Evolutionary conservation across 2,113 vertebrate species (phyloP), one percentile per base, ranked within the genome.

Genomic region (Cynopterus brachyotis): DNA sequence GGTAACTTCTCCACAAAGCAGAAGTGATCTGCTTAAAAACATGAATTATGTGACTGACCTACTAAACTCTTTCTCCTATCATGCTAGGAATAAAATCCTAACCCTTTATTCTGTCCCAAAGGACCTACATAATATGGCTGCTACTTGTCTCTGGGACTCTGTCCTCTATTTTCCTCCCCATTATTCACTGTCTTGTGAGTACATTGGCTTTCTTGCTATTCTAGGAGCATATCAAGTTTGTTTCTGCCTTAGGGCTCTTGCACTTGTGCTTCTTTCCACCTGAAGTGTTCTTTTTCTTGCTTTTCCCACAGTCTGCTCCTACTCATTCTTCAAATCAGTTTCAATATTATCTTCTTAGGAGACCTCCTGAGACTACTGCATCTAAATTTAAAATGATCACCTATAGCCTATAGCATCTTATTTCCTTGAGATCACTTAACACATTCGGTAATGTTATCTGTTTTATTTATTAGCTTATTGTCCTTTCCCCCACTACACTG

Each of bases 331-430:
- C 26, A 78, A n/a, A 9, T 37, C 50, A 59, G 13, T 76, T 87
- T 69, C 50, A 94, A 10, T 53, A 35, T 80, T 40, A 66, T 84
- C 53, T 95, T 59, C 35, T 83, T 42, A 60, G 60, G 8, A 73
- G 24, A 6, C 42, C 81, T 89, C 53, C 42, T 50, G 55, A 62
- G 87, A 81, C 35, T 3, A 50, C 22, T 7, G 30, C 47, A 42
- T 69, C n/a, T 85, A 95, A 75, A 89, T 78, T 35, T 88, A 75
- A 94, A 90, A 87, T 67, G 42, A 62, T 59, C 26, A 40, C 26
- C 15, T n/a, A 7, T 40, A 87, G 35, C 30, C 13, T 22, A 9
- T 40, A 87, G 47, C 16, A 78, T 57, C 11, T 89, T 55, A 35
- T 75, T 96, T 95, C 55, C 24, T 81, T 81, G 37, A 90, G 76